phyloP scores from a whole-genome alignment of 2,797 vertebrate species.

The Pachyuromys duprasi region DNA sequence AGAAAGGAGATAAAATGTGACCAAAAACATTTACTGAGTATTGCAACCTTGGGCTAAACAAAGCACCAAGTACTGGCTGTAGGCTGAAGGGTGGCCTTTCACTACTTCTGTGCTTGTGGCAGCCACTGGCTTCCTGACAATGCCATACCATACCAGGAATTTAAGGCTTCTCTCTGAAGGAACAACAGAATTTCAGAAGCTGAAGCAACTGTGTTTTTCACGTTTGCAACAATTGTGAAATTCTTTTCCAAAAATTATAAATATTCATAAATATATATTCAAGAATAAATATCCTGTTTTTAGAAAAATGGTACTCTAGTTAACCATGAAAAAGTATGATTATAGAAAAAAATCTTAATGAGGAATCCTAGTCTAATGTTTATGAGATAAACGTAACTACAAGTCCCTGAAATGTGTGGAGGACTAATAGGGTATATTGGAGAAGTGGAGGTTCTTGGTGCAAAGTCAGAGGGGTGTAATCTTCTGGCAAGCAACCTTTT shows the following conservation, averaged over 20 bases:
- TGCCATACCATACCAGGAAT: neutral
- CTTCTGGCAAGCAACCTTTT: neutral
- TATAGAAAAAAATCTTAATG: neutral
- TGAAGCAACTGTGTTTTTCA: neutral
- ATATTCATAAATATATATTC: neutral
- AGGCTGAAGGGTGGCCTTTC: neutral
- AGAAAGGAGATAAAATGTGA: neutral
- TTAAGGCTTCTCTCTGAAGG: neutral
- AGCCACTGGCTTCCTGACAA: neutral
- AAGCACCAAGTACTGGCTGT: neutral
- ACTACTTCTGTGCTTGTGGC: neutral
- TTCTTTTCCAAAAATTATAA: neutral
- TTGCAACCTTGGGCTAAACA: neutral
- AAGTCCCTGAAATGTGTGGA: neutral
- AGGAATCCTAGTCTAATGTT: neutral
- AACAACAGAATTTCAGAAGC: neutral
- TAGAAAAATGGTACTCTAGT: neutral
- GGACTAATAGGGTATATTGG: neutral
- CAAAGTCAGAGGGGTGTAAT: neutral
- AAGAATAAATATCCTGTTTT: neutral
- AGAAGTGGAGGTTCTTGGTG: neutral
- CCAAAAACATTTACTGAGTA: neutral
- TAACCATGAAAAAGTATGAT: neutral
- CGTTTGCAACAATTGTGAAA: slow-evolving; percentile 1
- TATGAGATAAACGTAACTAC: neutral